Evolutionary conservation across 1,140 invertebrate species (phyloP), one percentile per base, ranked within the genome.

Genomic region (Drusus annulatus): DNA sequence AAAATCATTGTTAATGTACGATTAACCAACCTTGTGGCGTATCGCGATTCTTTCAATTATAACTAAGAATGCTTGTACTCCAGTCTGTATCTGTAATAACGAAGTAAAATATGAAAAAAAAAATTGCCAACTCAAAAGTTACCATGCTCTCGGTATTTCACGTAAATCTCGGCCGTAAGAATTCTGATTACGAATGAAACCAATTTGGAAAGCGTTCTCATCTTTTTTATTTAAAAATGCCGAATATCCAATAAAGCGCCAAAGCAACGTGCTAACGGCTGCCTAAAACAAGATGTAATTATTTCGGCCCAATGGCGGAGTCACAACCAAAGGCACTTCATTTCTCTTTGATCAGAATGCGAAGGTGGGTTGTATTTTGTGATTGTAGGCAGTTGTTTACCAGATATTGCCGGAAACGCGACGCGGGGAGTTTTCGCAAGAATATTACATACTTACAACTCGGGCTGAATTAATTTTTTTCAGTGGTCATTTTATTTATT

Each of bases 161-260:
- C 71, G 80, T 82, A 82, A 82, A 82, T 82, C 74, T 56, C 45
- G 17, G 45, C 62, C 68, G 81, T 71, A 58, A 77, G 77, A 80
- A 81, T 81, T 81, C 62, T 81, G 80, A 81, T 81, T 81, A 79
- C 62, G 77, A 81, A 81, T 79, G 76, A 81, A 79, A 77, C 80
- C 76, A 81, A 81, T 81, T 81, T 81, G 69, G 76, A 81, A 81
- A 81, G 65, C 69, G 71, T 69, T 76, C 77, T 78, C 77, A 54
- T 79, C 60, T 80, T 69, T 81, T 78, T 81, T 81, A 79, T 79
- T 79, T 81, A 79, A 79, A 81, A 45, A 76, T 65, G 75, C 79
- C 19, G 71, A 81, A 77, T 78, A 81, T 81, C 80, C 77, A 81
- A 81, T 81, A 81, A 62, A 79, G 80, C 80, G 77, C 79, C 77